phyloP scores from a whole-genome alignment of 2,113 vertebrate species.

The Spheniscus mendiculus region DNA sequence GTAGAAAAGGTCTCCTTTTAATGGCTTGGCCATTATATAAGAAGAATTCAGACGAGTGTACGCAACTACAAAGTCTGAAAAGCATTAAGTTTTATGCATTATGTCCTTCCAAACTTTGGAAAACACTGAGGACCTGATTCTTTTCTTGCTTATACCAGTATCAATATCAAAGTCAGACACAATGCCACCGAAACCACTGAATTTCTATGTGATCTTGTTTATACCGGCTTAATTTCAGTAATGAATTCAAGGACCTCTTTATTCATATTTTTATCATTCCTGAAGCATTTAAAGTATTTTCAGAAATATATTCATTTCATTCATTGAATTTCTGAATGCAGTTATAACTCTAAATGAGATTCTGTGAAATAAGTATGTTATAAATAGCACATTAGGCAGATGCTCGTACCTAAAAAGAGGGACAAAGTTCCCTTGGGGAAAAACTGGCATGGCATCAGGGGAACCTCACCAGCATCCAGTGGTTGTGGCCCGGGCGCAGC shows the following conservation, averaged over 20 bases:
- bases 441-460: neutral
- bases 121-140: neutral
- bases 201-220: neutral
- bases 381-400: neutral
- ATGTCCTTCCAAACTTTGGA: slow-evolving; percentile 57
- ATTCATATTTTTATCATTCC: neutral
- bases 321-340: neutral
- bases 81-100: slow-evolving; percentile 29
- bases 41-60: slow-evolving; percentile 24
- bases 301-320: neutral
- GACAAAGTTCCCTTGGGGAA: neutral
- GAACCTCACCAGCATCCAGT: neutral
- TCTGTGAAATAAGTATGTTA: neutral
- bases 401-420: neutral
- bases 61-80: slow-evolving; percentile 3
- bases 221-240: neutral
- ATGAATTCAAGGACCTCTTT: neutral
- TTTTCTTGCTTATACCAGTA: neutral
- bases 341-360: neutral
- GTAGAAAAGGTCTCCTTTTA: slow-evolving; percentile 64
- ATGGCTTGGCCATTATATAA: slow-evolving; percentile 61
- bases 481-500: neutral
- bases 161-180: neutral
- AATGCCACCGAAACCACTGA: neutral
- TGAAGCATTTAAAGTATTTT: neutral